Conservation (phyloP, 2,797 vertebrate genomes). For the Triplophysa yarkandensis region DNA sequence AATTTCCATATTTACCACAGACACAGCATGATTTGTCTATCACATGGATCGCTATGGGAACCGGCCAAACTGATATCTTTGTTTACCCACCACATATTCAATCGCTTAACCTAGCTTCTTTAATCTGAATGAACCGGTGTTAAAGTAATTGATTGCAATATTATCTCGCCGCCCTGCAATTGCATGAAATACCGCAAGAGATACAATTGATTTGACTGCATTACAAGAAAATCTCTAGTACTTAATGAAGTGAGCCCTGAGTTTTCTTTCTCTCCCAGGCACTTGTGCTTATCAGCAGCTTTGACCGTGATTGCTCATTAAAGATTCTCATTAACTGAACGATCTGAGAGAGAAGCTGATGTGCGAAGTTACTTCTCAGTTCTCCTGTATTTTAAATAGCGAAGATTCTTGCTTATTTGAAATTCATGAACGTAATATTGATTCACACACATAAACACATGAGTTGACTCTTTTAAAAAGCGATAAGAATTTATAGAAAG, state of each 20-base stretch:
- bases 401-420: neutral
- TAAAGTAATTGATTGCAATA: constrained; percentile 40
- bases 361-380: constrained; percentile 9
- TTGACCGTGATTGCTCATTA: constrained; percentile 9
- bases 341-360: neutral
- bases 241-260: constrained; percentile 35
- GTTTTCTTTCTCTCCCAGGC: constrained; percentile 14
- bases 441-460: constrained; percentile 38
- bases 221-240: constrained; percentile 32
- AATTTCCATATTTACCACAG: constrained; percentile 36
- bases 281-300: constrained; percentile 24
- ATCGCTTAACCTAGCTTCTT: constrained; percentile 60
- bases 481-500: neutral
- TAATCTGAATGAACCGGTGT: constrained; percentile 52
- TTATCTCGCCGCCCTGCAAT: constrained; percentile 5
- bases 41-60: constrained; percentile 60
- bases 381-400: constrained; percentile 1
- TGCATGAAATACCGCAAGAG: neutral
- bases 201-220: constrained; percentile 32
- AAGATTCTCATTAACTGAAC: constrained; percentile 19
- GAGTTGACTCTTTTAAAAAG: neutral
- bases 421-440: constrained; percentile 14
- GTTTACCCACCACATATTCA: constrained; percentile 48
- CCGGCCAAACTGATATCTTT: constrained; percentile 58
- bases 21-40: constrained; percentile 39